A percentile compares a stretch with the other conserved stretches of the same genome.
phyloP scores from a whole-genome alignment of 2,888 invertebrate genomes.

The Branchipolynoe longqiensis region DNA sequence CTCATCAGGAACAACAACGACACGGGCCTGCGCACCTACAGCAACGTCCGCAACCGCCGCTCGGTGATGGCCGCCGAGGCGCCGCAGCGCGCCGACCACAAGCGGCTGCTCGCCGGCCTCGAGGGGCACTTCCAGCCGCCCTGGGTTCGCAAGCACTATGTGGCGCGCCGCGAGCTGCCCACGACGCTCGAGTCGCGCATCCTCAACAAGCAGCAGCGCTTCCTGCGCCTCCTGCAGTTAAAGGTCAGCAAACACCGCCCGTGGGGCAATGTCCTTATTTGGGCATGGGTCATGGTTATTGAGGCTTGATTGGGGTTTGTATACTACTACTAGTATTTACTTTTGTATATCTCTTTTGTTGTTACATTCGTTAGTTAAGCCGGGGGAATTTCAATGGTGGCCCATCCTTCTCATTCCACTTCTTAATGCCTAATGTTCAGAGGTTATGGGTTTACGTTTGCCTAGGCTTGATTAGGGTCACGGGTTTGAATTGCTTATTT shows the following conservation, averaged over 20 bases:
- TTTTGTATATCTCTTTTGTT: too few relatives aligned
- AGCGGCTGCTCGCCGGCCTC: neutral
- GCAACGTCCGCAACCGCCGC: constrained; percentile 61
- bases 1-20: constrained; percentile 66
- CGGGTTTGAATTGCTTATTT: too few relatives aligned
- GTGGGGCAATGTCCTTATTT: too few relatives aligned
- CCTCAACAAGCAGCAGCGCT: constrained; percentile 65
- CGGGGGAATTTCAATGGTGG: too few relatives aligned
- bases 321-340: too few relatives aligned
- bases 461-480: too few relatives aligned
- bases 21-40: constrained; percentile 50
- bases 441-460: too few relatives aligned
- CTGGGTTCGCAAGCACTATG: neutral
- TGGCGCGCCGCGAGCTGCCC: constrained; percentile 20
- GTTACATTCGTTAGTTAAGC: too few relatives aligned
- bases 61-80: neutral
- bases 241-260: constrained; percentile 61
- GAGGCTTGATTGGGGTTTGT: too few relatives aligned
- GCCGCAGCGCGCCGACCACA: neutral
- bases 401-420: too few relatives aligned
- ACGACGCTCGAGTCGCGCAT: constrained; percentile 60
- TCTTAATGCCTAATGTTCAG: too few relatives aligned
- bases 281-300: too few relatives aligned
- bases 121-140: neutral
- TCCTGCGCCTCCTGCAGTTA: constrained; percentile 65